Base-by-base conservation (phyloP, 2,113 vertebrate species). In the Fregetta grallaria region DNA sequence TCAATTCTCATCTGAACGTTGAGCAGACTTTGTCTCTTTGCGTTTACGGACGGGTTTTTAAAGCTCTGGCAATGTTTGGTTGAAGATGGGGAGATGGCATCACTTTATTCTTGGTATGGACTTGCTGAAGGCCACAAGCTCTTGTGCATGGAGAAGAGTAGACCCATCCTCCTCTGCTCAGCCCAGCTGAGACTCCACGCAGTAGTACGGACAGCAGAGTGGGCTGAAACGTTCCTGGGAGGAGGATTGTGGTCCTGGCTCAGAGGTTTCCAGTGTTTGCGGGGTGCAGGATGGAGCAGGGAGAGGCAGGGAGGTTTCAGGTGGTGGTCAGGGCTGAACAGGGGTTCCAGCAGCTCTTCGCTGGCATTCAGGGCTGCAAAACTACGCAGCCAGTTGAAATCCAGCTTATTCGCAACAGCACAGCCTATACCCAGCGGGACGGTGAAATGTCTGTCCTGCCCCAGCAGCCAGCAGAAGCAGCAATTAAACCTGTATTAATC, bases 1-100 rank as follows among this genome's bases (percentile, higher is more conserved):
- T 71, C 47, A 3, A 0, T 62, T 61, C 52, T 52, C 49, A 4
- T 9, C 42, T 17, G 4, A 7, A 10, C 3, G 3, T 17, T 4
- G 26, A 27, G 38, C 40, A 27, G 66, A 8, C 11, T 45, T 13
- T 11, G 32, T 44, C 27, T 1, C 47, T 44, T 56, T 3, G 45
- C 3, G 0, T 27, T 45, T 15, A 16, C 1, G 7, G 66, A 8
- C 0, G 34, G 53, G 55, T 22, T 44, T 40, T 13, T 15, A 16
- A 49, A 49, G 73, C 56, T 32, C 77, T 79, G 62, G 53, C 12
- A 1, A 5, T 17, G 22, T 15, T 62, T 13, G 26, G 76, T 26
- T 53, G 63, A 8, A 38, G 71, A 1, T 15, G 71, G 50, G 71
- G 50, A 34, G n/a, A 2, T 16, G 89, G 29, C 32, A 15, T 59